Evolutionary conservation across 2,113 vertebrate species (phyloP), one percentile per base, ranked within the genome.

Genomic region (Chionis minor): DNA sequence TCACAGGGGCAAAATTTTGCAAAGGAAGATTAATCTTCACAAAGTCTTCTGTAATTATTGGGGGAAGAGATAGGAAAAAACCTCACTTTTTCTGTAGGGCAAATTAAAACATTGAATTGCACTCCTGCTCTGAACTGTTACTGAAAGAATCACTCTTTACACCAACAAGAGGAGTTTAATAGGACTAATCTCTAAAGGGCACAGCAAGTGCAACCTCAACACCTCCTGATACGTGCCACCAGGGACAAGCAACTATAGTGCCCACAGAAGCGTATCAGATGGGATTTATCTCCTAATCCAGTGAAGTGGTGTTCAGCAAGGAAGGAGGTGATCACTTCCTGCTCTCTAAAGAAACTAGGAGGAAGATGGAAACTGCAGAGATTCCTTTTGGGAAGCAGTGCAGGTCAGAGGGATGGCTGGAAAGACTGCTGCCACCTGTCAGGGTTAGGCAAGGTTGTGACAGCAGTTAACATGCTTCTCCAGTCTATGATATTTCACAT

Each of bases 41-140:
- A 63, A 85, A 45, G 45, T 47, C 7, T 54, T 84, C 30, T 27
- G 23, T 3, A 66, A 5, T 49, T 10, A 65, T 16, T 40, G 16
- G 1, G 2, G 22, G 7, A 4, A 62, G 7, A 51, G 8, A 59
- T 16, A 27, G 1, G 35, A 14, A 0, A n/a, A 3, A 5, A 0
- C 1, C 1, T 8, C 11, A 40, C 14, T 7, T 81, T 78, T 65
- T 62, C 42, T 62, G 32, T 35, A 58, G 35, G 8, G 1, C 4
- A 85, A 52, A 81, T 65, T 78, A 74, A 78, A 90, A 49, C 35
- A 85, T 0, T 62, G 42, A 71, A n/a, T 49, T 55, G 16, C 10
- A 58, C 16, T 74, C 16, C 9, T 47, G 8, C n/a, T 62, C 27
- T 81, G 16, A 79, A 58, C 2, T 23, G 18, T 14, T 42, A 44